Percentiles rank a stretch among this genome's conserved stretches.
phyloP scores from a whole-genome alignment of 2,797 vertebrate species.

The Crenichthys baileyi region DNA sequence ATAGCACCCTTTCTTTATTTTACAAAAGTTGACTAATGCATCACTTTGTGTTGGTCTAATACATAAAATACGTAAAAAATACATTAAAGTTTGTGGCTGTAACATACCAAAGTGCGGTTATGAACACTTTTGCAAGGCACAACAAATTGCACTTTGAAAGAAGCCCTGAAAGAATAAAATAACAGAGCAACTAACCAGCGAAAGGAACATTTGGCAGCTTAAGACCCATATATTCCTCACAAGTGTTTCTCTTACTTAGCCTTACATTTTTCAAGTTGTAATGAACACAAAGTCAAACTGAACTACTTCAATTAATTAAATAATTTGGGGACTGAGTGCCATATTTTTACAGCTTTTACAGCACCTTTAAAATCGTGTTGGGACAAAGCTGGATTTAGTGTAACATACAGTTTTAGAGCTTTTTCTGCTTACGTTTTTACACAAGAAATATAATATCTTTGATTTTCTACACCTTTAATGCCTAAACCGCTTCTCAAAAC shows the following conservation, averaged over 20 bases:
- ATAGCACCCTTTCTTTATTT: not conserved
- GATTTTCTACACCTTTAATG: constrained; percentile 11
- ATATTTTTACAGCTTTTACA: not conserved
- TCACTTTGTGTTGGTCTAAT: too few relatives aligned
- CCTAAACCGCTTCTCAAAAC: not conserved
- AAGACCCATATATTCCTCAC: too few relatives aligned
- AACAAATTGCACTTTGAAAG: not conserved
- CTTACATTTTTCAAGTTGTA: too few relatives aligned
- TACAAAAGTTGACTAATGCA: not conserved
- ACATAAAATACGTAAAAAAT: not conserved
- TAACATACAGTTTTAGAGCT: not conserved
- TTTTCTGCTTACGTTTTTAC: not conserved
- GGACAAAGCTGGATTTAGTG: not conserved
- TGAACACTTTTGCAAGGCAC: too few relatives aligned
- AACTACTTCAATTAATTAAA: too few relatives aligned
- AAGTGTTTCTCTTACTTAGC: too few relatives aligned
- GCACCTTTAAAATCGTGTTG: not conserved
- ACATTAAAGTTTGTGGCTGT: not conserved
- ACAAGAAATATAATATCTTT: not conserved
- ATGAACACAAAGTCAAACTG: not conserved
- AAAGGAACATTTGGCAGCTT: too few relatives aligned
- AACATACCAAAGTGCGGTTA: too few relatives aligned
- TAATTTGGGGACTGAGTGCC: not conserved
- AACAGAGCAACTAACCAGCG: too few relatives aligned
- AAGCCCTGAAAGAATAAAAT: not conserved